Conservation (phyloP, 1,140 invertebrate genomes). For the Drusus annulatus region DNA sequence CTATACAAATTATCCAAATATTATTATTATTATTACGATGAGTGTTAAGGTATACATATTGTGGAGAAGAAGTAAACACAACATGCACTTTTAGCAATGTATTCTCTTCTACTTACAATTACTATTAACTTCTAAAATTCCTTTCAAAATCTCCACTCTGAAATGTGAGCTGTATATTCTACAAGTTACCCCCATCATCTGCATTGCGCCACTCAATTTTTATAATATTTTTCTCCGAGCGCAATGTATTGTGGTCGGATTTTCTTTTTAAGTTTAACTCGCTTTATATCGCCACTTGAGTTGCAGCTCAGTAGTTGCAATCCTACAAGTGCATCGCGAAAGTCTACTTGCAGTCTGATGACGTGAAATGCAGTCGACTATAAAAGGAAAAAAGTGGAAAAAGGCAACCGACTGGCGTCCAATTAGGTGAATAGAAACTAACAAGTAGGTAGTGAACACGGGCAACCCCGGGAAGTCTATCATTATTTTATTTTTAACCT, state of each 20-base stretch:
- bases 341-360: conserved; percentile 22
- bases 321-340: conserved; percentile 36
- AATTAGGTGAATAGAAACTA: neutral
- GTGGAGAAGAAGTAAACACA: too few species aligned
- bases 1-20: too few species aligned
- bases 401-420: conserved; percentile 6
- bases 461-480: too few species aligned
- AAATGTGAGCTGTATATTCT: too few species aligned
- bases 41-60: too few species aligned
- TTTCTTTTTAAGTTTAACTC: conserved; percentile 2
- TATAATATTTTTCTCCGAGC: neutral
- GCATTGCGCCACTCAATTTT: conserved; percentile 21
- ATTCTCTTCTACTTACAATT: too few species aligned
- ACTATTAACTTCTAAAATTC: too few species aligned
- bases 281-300: too few species aligned
- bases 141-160: too few species aligned
- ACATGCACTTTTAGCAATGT: too few species aligned
- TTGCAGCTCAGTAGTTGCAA: conserved; percentile 15
- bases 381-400: neutral
- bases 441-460: neutral
- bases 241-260: neutral
- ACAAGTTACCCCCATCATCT: neutral
- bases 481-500: too few species aligned
- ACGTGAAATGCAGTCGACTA: conserved; percentile 4
- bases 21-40: too few species aligned